Evolutionary conservation across 2,797 vertebrate species (phyloP).

Genomic region (Natrix natrix): DNA sequence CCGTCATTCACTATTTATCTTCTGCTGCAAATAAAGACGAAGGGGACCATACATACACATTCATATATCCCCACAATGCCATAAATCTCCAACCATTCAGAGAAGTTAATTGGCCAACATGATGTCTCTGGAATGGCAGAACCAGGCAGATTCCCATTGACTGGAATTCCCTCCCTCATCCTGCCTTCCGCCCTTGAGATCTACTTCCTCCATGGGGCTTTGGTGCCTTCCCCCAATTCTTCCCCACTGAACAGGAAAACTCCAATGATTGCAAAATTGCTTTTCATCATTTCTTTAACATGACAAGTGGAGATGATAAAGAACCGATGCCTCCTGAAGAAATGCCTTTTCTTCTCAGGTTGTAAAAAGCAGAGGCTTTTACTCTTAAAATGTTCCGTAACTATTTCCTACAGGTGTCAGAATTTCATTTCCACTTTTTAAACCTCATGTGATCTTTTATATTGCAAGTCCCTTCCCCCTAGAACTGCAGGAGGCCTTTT

Average conservation of each 20-base stretch:
- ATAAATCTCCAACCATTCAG: background rate
- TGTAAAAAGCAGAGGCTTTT: background rate
- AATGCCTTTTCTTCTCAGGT: background rate
- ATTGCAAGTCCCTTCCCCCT: background rate
- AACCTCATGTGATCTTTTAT: background rate
- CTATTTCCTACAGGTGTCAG: background rate
- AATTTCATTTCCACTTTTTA: background rate
- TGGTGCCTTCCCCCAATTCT: background rate
- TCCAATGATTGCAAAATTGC: background rate
- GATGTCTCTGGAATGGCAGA: background rate
- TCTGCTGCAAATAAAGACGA: background rate
- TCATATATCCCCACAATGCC: background rate
- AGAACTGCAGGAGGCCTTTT: background rate
- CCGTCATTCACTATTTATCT: background rate
- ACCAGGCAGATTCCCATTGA: background rate
- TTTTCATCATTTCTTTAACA: background rate
- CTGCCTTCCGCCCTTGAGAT: background rate
- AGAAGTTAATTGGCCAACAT: background rate
- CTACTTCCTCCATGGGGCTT: background rate
- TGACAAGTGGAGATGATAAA: background rate
- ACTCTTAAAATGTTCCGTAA: background rate
- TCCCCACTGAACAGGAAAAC: background rate
- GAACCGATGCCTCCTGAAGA: background rate
- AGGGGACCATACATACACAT: background rate
- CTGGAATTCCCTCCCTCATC: background rate